Conservation (phyloP, 2,113 vertebrate species). For the Rhabdornis inornatus region DNA sequence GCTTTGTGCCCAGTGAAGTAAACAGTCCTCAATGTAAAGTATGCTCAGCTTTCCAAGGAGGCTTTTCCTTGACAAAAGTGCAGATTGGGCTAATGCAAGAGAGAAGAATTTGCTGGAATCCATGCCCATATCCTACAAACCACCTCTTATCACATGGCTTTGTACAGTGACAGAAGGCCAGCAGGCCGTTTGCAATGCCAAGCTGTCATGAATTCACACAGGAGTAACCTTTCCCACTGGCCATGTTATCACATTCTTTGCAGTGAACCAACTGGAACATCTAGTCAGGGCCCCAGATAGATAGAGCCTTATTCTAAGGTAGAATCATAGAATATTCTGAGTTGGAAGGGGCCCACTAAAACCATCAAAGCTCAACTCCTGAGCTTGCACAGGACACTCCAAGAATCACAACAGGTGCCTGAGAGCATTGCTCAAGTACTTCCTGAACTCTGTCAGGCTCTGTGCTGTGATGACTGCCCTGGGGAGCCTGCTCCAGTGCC, state of each 20-base stretch:
- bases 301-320: neutral
- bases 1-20: neutral
- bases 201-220: neutral
- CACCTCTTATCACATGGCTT: neutral
- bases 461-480: neutral
- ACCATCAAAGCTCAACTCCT: neutral
- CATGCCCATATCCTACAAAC: neutral
- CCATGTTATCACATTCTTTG: neutral
- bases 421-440: rapidly evolving
- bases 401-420: neutral
- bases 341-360: neutral
- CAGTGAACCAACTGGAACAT: neutral
- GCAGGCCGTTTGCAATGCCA: neutral
- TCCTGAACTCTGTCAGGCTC: neutral
- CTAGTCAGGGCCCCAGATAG: neutral
- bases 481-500: neutral
- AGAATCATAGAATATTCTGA: neutral
- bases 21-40: neutral
- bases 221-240: neutral
- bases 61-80: neutral
- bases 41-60: constrained; percentile 17
- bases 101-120: neutral
- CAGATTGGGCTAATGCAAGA: neutral
- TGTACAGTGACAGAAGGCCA: neutral
- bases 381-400: neutral